Conservation (phyloP, 2,797 vertebrate genomes). For the Cirrhinus mrigala region DNA sequence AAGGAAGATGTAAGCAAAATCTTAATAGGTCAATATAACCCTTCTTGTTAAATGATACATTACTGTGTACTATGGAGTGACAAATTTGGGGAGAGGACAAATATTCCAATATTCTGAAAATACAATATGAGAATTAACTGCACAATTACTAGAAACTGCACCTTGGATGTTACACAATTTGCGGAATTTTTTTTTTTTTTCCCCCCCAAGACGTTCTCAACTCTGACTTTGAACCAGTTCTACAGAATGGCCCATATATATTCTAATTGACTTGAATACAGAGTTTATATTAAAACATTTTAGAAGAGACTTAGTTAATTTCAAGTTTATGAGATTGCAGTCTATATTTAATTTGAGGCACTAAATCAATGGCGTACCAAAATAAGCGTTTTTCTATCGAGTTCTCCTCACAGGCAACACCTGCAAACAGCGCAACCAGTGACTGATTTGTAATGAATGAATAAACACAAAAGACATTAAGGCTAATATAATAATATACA, state of each 20-base stretch:
- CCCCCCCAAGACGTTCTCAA: no score
- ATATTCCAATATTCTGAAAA: no score
- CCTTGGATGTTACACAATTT: no score
- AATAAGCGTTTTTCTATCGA: background rate
- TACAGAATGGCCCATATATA: background rate
- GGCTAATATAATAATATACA: constrained; percentile 11
- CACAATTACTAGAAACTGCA: no score
- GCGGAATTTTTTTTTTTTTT: no score
- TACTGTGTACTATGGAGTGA: no score
- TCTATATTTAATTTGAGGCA: background rate
- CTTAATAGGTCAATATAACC: no score
- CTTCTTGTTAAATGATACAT: no score
- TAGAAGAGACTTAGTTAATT: background rate
- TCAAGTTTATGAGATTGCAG: background rate
- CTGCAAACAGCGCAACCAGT: background rate
- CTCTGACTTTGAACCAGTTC: no score
- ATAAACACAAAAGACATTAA: background rate
- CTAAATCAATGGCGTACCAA: background rate
- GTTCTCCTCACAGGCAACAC: background rate
- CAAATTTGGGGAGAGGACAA: no score
- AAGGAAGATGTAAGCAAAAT: no score
- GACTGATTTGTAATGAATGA: background rate
- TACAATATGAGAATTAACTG: no score
- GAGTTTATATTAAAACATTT: background rate
- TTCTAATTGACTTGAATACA: background rate